Base-by-base conservation (phyloP, 2,113 vertebrate genomes). In the Arenaria interpres region DNA sequence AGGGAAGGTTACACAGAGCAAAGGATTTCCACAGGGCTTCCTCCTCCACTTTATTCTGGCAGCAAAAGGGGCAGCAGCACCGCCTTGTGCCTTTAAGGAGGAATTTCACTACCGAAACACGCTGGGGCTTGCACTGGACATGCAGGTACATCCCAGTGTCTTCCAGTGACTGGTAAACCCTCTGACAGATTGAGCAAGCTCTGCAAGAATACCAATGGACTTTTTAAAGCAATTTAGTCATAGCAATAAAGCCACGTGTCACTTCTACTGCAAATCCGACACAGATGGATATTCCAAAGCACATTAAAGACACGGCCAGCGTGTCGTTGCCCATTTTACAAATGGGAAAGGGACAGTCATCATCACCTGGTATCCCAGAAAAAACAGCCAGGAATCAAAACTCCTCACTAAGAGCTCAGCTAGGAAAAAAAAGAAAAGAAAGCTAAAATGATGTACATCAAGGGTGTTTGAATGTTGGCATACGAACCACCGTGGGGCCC, bases 41-140 rank as follows among this genome's bases (percentile, higher is more conserved):
- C 51, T 69, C 13, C 35, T 57, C 16, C 18, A 3, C 23, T 6
- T 79, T 12, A 53, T 28, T 41, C 62, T 46, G 35, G 2, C 81
- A 66, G 81, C 20, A 2, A 75, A 59, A 97, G 92, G 77, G 67
- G 62, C 89, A 96, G 78, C 92, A 97, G 95, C 95, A 88, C 95
- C 95, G 7, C 93, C 96, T 89, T 9, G 96, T 97, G 97, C 81
- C 66, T 76, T 67, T 57, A 37, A 41, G 48, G 45, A 73, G 78
- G 57, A 95, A 97, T 66, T 78, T 83, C 96, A 96, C 43, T 30
- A 3, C 43, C 1, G 6, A 41, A 90, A 85, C 3, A 0, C 13
- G 39, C 63, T 24, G 75, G 59, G 33, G 51, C 51, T 67, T 35
- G 46, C n/a, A 50, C 1, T 0, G 30, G 23, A 46, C 35, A 53